Conservation (phyloP, 1,140 invertebrate genomes). For the Platyscapa corneri region DNA sequence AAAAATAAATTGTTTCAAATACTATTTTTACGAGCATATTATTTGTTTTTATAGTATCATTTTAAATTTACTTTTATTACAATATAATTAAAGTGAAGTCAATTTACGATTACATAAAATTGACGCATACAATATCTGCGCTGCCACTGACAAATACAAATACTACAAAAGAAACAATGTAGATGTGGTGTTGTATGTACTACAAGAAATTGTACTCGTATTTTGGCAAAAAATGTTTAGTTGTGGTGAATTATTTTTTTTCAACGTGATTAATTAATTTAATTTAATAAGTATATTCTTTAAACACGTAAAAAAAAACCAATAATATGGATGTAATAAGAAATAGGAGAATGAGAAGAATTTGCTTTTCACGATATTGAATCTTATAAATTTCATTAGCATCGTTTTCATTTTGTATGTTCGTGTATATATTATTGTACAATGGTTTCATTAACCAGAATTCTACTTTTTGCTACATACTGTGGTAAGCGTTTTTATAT, state of each 20-base stretch:
- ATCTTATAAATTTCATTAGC: background rate
- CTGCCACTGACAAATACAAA: background rate
- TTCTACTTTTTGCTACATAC: constrained; percentile 57
- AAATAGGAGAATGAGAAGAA: constrained; percentile 19
- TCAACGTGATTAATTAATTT: background rate
- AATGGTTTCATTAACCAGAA: constrained; percentile 63
- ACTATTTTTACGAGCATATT: too few relatives aligned
- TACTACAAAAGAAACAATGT: constrained; percentile 17
- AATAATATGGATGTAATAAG: constrained; percentile 32
- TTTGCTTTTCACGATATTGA: constrained; percentile 27
- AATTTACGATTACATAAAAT: background rate
- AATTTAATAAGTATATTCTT: background rate
- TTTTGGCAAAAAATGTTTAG: constrained; percentile 29
- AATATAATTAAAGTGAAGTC: background rate
- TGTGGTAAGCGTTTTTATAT: constrained; percentile 58
- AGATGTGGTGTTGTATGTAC: constrained; percentile 16
- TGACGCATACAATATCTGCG: background rate
- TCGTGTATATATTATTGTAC: constrained; percentile 15
- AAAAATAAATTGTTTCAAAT: too few relatives aligned
- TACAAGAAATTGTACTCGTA: constrained; percentile 5
- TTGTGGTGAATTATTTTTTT: background rate
- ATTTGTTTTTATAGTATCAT: too few relatives aligned
- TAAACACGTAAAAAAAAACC: constrained; percentile 5
- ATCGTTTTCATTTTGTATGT: constrained; percentile 18
- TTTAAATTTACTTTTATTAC: background rate